Conservation (phyloP, 2,113 vertebrate genomes). For the Peucedramus taeniatus region DNA sequence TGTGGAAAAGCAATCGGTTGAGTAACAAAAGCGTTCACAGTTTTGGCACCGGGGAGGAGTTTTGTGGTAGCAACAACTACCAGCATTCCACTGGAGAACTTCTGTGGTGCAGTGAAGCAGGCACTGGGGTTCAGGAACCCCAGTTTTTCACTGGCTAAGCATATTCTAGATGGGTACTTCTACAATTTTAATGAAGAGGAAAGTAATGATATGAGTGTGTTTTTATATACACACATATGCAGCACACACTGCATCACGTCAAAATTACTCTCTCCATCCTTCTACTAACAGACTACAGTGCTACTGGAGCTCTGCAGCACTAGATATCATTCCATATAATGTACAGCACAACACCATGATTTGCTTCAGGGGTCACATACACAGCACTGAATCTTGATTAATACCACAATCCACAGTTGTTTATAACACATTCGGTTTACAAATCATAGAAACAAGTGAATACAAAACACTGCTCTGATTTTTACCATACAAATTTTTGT, state of each 20-base stretch:
- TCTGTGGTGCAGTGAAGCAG: neutral
- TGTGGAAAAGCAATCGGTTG: neutral
- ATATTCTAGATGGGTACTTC: neutral
- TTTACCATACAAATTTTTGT: constrained; percentile 28
- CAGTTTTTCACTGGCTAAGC: neutral
- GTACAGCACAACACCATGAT: neutral
- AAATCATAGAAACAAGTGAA: constrained; percentile 30
- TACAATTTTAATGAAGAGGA: neutral
- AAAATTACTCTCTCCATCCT: neutral
- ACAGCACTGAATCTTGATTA: constrained; percentile 26
- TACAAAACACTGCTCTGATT: neutral
- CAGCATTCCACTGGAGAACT: neutral
- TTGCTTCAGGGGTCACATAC: constrained; percentile 18
- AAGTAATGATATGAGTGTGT: neutral
- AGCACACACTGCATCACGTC: neutral
- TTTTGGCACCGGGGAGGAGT: neutral
- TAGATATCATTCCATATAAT: neutral
- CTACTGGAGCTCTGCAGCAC: neutral
- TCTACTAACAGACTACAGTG: neutral
- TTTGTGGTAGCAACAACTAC: neutral
- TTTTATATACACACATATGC: neutral
- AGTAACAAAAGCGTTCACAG: neutral
- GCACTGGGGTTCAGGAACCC: neutral
- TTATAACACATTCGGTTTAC: constrained; percentile 18
- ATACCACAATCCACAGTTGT: constrained; percentile 22